Base-by-base conservation (phyloP, 2,888 invertebrate genomes). In the Cinara cedri region DNA sequence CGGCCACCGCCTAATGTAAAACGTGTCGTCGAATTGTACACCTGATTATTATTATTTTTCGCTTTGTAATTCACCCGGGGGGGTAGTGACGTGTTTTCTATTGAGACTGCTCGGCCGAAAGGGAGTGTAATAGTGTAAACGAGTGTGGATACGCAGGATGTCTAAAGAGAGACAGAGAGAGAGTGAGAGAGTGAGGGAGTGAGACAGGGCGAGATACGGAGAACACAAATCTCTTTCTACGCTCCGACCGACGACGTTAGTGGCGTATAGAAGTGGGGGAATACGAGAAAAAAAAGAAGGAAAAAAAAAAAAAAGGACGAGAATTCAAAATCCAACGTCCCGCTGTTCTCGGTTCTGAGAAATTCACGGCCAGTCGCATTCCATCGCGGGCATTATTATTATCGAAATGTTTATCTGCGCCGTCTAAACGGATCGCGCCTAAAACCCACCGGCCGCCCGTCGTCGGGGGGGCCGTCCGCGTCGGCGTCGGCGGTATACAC, bases 361-460 rank as follows among this genome's bases (percentile, higher is more conserved):
- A 78, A 78, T 78, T 70, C 78, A 78, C 68, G 70, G 68, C 55
- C 78, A 78, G 78, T 78, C 70, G 49, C 78, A 78, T 78, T 78
- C 78, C 78, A 60, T 54, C 78, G 21, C 68, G 10, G 51, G 21
- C 21, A 57, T 68, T 70, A 78, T 68, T 70, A 78, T 78, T 34
- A 60, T 57, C 70, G 70, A 78, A 78, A 78, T 60, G 68, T 60
- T 78, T 57, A 60, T 68, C 68, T 46, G 49, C 34, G 34, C n/a
- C n/a, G 70, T 76, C 66, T 24, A 78, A n/a, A 78, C 66, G 49
- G 66, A 76, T 66, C 34, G 49, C 26, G 54, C 74, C 65, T 62
- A 62, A 57, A 34, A 34, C 34, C 6, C 34, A 34, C 34, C 65
- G 21, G 65, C 9, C 46, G 21, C 13, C 21, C 21, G 21, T 65